Conservation (phyloP, 1,140 invertebrate species). For the Leguminivora glycinivorella region DNA sequence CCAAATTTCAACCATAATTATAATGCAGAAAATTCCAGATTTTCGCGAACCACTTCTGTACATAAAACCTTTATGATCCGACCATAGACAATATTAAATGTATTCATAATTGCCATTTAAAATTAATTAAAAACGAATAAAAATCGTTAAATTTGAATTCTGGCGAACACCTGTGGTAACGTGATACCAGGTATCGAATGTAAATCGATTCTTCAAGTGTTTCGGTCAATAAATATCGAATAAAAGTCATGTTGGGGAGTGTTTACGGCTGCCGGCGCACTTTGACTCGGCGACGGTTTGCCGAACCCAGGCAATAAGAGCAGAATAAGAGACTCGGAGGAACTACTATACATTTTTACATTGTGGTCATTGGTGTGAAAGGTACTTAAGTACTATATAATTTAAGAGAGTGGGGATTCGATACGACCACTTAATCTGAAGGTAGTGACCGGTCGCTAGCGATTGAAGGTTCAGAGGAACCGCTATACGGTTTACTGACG, state of each 20-base stretch:
- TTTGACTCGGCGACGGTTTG: slow-evolving; percentile 7
- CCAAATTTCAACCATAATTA: not conserved
- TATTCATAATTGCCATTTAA: slow-evolving; percentile 18
- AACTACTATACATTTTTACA: too few relatives aligned
- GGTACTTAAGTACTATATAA: too few relatives aligned
- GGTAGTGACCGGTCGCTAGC: too few relatives aligned
- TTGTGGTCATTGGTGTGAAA: too few relatives aligned
- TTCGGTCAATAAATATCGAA: slow-evolving; percentile 21
- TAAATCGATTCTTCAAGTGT: slow-evolving; percentile 15
- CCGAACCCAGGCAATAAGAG: not conserved
- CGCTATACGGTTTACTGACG: too few relatives aligned
- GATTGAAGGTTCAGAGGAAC: too few relatives aligned
- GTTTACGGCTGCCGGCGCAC: slow-evolving; percentile 6
- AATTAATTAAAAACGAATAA: slow-evolving; percentile 26
- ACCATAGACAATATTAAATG: slow-evolving; percentile 1
- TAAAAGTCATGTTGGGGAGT: slow-evolving; percentile 5
- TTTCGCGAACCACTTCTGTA: not conserved
- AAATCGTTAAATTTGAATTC: slow-evolving; percentile 22
- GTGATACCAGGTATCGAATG: slow-evolving; percentile 38
- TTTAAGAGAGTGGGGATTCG: too few relatives aligned
- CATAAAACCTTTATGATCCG: not conserved
- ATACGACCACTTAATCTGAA: too few relatives aligned
- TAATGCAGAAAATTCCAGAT: slow-evolving; percentile 8
- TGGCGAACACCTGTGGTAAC: slow-evolving; percentile 49
- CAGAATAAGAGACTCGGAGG: too few relatives aligned